These are phyloP conservation scores for Bambusicola thoracicus DNA, from an alignment of 2,113 vertebrate genomes.

Conservation along the genomic window DNA sequence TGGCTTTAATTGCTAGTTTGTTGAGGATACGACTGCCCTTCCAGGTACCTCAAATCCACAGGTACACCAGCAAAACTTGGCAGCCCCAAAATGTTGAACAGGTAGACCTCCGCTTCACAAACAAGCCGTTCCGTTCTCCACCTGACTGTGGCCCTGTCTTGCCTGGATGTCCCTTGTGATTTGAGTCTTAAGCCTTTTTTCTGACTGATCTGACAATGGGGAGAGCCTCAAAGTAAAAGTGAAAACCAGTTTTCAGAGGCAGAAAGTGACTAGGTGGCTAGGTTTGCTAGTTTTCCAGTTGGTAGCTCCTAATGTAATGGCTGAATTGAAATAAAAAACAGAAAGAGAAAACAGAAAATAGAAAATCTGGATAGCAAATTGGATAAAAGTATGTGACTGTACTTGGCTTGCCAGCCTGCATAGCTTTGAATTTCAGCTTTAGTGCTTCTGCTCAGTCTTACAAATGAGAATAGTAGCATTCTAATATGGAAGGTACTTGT, in stretches of 20 bases:
- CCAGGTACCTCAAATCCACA: background rate
- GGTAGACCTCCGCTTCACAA: background rate
- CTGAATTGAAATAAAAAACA: slow-evolving; percentile 30
- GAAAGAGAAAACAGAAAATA: slow-evolving; percentile 7
- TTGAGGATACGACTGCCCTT: background rate
- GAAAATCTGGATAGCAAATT: background rate
- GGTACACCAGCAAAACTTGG: background rate
- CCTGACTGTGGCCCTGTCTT: fast-evolving
- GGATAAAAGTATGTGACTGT: slow-evolving; percentile 12
- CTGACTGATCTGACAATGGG: background rate
- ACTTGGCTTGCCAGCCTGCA: background rate
- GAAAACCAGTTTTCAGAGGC: background rate
- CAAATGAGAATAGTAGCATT: background rate
- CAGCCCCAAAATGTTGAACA: background rate
- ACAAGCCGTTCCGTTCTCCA: background rate
- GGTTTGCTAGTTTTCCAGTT: slow-evolving; percentile 13
- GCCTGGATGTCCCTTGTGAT: background rate
- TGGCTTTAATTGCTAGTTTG: background rate
- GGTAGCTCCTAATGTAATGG: background rate
- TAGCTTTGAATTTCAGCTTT: background rate
- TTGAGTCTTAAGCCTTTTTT: background rate
- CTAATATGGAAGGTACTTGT: background rate
- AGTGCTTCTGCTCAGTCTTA: background rate
- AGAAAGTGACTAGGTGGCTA: background rate
- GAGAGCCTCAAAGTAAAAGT: background rate